Conservation (phyloP, 2,888 invertebrate species). For the Pollenia amentaria region DNA sequence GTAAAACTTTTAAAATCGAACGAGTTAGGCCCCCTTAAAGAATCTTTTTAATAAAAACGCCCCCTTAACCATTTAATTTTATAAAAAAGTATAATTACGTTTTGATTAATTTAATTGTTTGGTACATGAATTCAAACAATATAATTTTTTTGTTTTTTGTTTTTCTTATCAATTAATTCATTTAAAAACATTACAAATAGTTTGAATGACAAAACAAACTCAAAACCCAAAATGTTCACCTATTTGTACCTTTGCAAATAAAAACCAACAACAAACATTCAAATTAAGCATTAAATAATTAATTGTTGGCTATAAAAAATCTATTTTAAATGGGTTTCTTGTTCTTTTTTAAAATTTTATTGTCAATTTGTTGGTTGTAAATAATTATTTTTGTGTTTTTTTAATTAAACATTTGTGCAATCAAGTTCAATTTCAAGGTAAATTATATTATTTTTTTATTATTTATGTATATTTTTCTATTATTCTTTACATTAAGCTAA, state of each 20-base stretch:
- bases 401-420: constrained; percentile 36
- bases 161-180: not conserved
- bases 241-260: not conserved
- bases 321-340: constrained; percentile 4
- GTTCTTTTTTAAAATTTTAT: constrained; percentile 5
- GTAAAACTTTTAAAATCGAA: no score
- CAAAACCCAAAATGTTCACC: not conserved
- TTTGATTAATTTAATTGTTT: no score
- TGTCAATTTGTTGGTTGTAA: constrained; percentile 15
- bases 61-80: no score
- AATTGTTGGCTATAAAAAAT: constrained; percentile 34
- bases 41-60: no score
- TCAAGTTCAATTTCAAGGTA: constrained; percentile 71
- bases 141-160: constrained; percentile 1
- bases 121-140: constrained; percentile 1
- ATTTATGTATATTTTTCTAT: not conserved
- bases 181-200: not conserved
- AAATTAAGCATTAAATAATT: constrained; percentile 32
- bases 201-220: not conserved
- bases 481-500: not conserved
- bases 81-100: no score
- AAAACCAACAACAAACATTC: not conserved
- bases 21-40: no score
- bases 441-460: constrained; percentile 17
- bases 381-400: constrained; percentile 11